Evolutionary conservation across 2,888 invertebrate species (phyloP), one percentile per base, ranked within the genome.

Genomic region (Archaeoteleia sp.): DNA sequence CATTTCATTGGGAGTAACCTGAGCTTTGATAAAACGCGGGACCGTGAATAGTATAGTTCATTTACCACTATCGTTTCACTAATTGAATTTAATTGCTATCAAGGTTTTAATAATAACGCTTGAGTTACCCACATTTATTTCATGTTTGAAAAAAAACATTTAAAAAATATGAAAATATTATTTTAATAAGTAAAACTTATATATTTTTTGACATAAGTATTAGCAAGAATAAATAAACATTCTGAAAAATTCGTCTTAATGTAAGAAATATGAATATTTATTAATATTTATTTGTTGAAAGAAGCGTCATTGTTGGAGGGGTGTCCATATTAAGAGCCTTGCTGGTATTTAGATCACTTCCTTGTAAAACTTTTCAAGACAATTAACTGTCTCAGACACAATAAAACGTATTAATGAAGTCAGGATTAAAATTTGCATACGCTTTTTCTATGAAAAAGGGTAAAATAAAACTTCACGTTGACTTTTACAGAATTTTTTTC

Each of bases 391-490:
- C 35, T 54, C 13, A 25, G 17, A 34, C 23, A 10, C 27, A 40
- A 54, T 42, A 29, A 35, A 30, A 54, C 34, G 54, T 35, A 35
- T 54, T 54, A 54, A 54, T 43, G 43, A 54, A 53, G 42, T 42
- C 34, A 32, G 27, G 53, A 54, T 54, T 54, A 25, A 54, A 54
- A 54, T 54, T 54, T 54, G 54, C 54, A 54, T 54, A 43, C 34
- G 35, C 34, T 43, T 55, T 45, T 45, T 55, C 34, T 43, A 37
- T 12, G 37, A 30, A 17, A 30, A 35, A 29, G 42, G 27, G 34
- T 27, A 42, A 54, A 17, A 43, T 27, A 43, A 20, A 54, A 54
- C 43, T 9, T 15, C 10, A 35, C 34, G 13, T 42, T 55, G 8
- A 45, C 55, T 55, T 45, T 35, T 13, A 32, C 14, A 25, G 37